A percentile compares a stretch with the other conserved stretches of the same genome.
These are phyloP conservation scores for Apocheima hispidaria DNA, from an alignment of 2,888 invertebrate genomes.

Conservation along the genomic window DNA sequence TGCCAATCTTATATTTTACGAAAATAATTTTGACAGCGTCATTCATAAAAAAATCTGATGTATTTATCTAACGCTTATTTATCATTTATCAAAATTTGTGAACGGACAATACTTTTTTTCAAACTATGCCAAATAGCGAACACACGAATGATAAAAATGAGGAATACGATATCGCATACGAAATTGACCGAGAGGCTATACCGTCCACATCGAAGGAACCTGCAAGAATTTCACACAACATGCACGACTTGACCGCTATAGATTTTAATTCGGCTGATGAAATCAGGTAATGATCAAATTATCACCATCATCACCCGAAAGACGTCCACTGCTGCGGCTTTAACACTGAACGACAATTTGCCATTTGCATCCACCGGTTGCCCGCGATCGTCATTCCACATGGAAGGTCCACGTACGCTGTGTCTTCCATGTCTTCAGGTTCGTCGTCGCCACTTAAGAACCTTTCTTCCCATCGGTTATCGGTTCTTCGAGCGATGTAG, in stretches of 20 bases:
- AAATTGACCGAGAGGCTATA: background rate
- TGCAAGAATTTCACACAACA: conserved; percentile 29
- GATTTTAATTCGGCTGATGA: conserved; percentile 68
- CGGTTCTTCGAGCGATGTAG: too few relatives aligned
- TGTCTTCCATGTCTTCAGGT: too few relatives aligned
- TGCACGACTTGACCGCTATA: conserved; percentile 52
- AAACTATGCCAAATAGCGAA: background rate
- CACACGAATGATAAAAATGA: background rate
- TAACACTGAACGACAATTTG: too few relatives aligned
- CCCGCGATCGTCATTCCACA: too few relatives aligned
- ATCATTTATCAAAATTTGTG: too few relatives aligned
- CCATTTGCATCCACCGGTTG: too few relatives aligned
- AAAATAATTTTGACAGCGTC: background rate
- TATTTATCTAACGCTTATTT: background rate
- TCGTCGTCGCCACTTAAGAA: too few relatives aligned
- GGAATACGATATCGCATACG: background rate
- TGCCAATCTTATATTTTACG: too few relatives aligned
- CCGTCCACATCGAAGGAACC: conserved; percentile 13
- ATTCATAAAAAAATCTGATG: background rate
- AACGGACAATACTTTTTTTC: conserved; percentile 14
- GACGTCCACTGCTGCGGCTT: too few relatives aligned
- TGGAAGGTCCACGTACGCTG: too few relatives aligned
- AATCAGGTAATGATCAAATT: conserved; percentile 64
- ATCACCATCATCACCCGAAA: too few relatives aligned
- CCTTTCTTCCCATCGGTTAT: too few relatives aligned